phyloP scores from a whole-genome alignment of 2,888 invertebrate genomes.

The Lycia hirtaria region DNA sequence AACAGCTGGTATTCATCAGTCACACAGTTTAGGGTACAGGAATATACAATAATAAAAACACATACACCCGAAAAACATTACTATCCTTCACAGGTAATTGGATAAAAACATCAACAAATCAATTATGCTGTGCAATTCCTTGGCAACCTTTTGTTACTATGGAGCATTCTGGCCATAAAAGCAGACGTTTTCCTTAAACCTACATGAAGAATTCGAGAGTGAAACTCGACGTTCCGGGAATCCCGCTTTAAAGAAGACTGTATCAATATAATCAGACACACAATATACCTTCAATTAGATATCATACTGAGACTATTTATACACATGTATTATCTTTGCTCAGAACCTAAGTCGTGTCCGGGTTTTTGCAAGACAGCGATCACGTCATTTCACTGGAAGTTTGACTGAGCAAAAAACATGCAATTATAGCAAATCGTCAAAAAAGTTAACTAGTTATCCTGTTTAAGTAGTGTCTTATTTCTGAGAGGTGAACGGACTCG shows the following conservation, averaged over 20 bases:
- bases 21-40: too few relatives aligned
- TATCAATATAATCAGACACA: slow-evolving; percentile 17
- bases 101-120: too few relatives aligned
- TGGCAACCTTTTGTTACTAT: neutral
- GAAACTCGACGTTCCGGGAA: slow-evolving; percentile 22
- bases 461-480: slow-evolving; percentile 30
- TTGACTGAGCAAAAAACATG: slow-evolving; percentile 50
- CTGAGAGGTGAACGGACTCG: slow-evolving; percentile 30
- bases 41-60: too few relatives aligned
- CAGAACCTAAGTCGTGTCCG: slow-evolving; percentile 51
- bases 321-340: slow-evolving; percentile 46
- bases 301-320: slow-evolving; percentile 28
- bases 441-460: slow-evolving; percentile 35
- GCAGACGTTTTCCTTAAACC: slow-evolving; percentile 16
- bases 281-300: slow-evolving; percentile 28
- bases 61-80: too few relatives aligned
- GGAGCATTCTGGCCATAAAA: neutral
- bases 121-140: neutral
- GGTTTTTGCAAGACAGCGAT: slow-evolving; percentile 57
- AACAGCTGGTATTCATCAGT: too few relatives aligned
- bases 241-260: slow-evolving; percentile 11
- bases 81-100: too few relatives aligned
- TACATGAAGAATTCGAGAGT: neutral
- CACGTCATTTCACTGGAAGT: slow-evolving; percentile 55
- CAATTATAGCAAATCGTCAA: slow-evolving; percentile 48